Base-by-base conservation (phyloP, 2,888 invertebrate species). In the Drosophila mimica region DNA sequence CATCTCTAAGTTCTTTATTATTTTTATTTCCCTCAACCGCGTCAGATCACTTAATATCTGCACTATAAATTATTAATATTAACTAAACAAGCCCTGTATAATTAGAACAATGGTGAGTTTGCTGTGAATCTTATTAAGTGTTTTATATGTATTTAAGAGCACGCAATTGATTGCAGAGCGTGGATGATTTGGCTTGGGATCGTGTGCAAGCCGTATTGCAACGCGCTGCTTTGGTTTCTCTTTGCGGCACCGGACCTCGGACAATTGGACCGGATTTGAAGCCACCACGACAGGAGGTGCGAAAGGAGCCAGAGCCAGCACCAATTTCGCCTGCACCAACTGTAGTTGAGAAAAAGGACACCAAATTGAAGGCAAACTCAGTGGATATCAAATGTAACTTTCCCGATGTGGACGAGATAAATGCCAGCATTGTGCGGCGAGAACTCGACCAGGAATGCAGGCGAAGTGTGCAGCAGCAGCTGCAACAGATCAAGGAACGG, bases 231-330 rank as follows among this genome's bases (percentile, higher is more conserved):
- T 7, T 74, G 4, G 83, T 82, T 4, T 82, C 83, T 7, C 17
- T 79, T 3, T 6, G 56, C 1, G 72, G 76, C 40, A 73, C 85
- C 15, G 87, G 82, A n/a, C 87, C 86, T 33, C 88, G 92, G 0
- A 88, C 91, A 4, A 69, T 92, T 28, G 92, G 92, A 0, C 82
- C 88, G 0, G 92, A 92, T 51, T 71, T 75, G 9, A 52, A 69
- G n/a, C 63, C 73, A 38, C 17, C 49, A 4, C 49, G 49, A 20
- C 15, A 43, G 33, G 66, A 64, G 28, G 33, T 58, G 11, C 46
- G 43, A 4, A 13, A 33, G 3, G 54, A 70, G 17, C 1, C 43
- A 28, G 4, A 70, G 17, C 1, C 38, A 25, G 4, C 52, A 8
- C 0, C 11, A 0, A 20, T 38, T n/a, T 15, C 20, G 5, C n/a